Conservation (phyloP, 2,113 vertebrate genomes). For the Pitta sordida region DNA sequence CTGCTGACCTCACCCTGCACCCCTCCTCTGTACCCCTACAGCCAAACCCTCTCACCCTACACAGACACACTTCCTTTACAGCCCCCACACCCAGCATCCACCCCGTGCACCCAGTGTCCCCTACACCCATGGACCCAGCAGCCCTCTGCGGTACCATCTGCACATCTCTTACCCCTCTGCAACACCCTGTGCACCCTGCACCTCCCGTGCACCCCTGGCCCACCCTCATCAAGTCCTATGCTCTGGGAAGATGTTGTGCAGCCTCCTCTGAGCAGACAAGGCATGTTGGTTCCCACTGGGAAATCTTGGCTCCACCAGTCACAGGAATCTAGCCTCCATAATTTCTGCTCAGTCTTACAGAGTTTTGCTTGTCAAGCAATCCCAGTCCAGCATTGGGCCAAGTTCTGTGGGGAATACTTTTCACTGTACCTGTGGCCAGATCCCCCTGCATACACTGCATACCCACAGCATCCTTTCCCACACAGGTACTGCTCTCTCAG, state of each 20-base stretch:
- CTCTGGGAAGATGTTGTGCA: background rate
- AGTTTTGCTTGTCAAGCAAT: background rate
- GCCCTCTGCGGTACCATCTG: no score
- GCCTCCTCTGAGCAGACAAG: background rate
- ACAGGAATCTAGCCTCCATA: background rate
- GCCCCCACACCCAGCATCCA: background rate
- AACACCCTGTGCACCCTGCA: no score
- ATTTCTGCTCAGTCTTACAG: background rate
- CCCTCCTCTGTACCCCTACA: background rate
- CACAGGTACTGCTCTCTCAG: background rate
- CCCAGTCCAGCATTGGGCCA: background rate
- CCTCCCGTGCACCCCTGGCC: no score
- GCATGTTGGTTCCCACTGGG: background rate
- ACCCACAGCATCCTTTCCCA: background rate
- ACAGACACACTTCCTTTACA: no score
- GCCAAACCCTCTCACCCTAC: background rate
- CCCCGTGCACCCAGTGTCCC: background rate
- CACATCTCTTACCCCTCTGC: no score
- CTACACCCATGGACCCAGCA: no score
- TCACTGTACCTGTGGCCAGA: background rate
- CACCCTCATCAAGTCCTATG: no score
- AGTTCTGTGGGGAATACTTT: fast-evolving
- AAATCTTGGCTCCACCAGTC: background rate
- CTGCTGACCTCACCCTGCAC: background rate
- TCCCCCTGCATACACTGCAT: background rate